These are phyloP conservation scores for Pogonocherus hispidulus DNA, from an alignment of 2,888 invertebrate species.

Conservation along the genomic window DNA sequence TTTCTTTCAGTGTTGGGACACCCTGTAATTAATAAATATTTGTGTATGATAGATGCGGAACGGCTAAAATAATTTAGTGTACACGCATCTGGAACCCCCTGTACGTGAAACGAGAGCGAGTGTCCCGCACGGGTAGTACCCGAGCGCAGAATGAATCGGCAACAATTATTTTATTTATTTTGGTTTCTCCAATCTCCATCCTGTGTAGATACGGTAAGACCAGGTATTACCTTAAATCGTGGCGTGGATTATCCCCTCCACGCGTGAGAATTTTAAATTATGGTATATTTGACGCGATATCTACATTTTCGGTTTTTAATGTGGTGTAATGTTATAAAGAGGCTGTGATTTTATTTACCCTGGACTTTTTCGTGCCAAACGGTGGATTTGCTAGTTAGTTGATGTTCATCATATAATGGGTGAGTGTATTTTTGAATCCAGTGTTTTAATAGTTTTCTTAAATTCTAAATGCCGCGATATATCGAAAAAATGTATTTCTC, in stretches of 20 bases:
- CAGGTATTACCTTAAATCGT: conserved; percentile 32
- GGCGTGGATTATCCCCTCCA: conserved; percentile 37
- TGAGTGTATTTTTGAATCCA: not conserved
- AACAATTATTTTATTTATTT: conserved; percentile 26
- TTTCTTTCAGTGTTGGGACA: too few species aligned
- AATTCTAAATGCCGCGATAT: too few species aligned
- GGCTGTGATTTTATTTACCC: conserved; percentile 11
- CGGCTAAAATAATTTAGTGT: too few species aligned
- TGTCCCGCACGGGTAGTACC: too few species aligned
- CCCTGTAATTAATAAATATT: too few species aligned
- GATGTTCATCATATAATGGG: not conserved
- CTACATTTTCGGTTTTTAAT: conserved; percentile 32
- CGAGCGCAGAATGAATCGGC: not conserved
- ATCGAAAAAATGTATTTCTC: too few species aligned
- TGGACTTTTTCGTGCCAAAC: not conserved
- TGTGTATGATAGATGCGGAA: too few species aligned
- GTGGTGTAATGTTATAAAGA: conserved; percentile 22
- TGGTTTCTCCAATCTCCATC: conserved; percentile 29
- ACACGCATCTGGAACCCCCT: too few species aligned
- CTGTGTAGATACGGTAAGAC: conserved; percentile 26
- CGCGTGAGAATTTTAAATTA: conserved; percentile 22
- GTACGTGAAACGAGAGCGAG: too few species aligned
- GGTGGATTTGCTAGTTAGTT: not conserved
- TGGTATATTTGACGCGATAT: conserved; percentile 38
- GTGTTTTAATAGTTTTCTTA: too few species aligned